Evolutionary conservation across 2,113 vertebrate species (phyloP), one percentile per base, ranked within the genome.

Genomic region (Agapornis roseicollis): DNA sequence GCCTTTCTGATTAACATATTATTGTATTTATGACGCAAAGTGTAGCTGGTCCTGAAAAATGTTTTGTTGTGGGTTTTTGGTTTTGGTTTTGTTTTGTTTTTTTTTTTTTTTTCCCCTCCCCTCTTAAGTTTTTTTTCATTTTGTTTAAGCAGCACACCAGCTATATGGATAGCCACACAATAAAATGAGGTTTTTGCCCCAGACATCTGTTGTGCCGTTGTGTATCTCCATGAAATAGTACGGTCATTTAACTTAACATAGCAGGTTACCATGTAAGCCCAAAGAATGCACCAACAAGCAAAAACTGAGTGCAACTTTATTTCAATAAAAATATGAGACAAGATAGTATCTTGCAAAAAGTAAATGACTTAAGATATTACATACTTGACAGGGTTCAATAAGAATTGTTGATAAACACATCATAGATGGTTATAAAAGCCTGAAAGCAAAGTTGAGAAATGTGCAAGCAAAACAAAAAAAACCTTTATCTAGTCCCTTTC

Each of bases 111-210:
- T n/a, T n/a, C n/a, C n/a, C 9, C 20, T 15, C 13, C 56, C 56
- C 13, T 58, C n/a, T 58, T 35, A 58, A 23, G 58, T 42, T 42
- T 18, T 17, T 28, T 31, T 41, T 19, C 55, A 3, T 63, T 91
- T 79, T 81, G 37, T 64, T 76, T 93, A 28, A 73, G 49, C 46
- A 72, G 46, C 47, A 33, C 47, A 87, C 35, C 17, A 63, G 58
- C 46, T 91, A 7, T 63, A 46, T 33, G 73, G 37, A 47, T 17
- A 70, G n/a, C 16, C 50, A 77, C 12, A 49, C 55, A 94, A 86
- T 92, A 96, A 96, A 96, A 53, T n/a, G 18, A 73, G 76, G 24
- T 66, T 89, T 88, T 92, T 86, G 11, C 28, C n/a, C 35, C 25
- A 44, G 72, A 58, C 13, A 20, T 84, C 11, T 64, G 25, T 92